phyloP scores from a whole-genome alignment of 2,888 invertebrate species.

The Drosophila flavopinicola region DNA sequence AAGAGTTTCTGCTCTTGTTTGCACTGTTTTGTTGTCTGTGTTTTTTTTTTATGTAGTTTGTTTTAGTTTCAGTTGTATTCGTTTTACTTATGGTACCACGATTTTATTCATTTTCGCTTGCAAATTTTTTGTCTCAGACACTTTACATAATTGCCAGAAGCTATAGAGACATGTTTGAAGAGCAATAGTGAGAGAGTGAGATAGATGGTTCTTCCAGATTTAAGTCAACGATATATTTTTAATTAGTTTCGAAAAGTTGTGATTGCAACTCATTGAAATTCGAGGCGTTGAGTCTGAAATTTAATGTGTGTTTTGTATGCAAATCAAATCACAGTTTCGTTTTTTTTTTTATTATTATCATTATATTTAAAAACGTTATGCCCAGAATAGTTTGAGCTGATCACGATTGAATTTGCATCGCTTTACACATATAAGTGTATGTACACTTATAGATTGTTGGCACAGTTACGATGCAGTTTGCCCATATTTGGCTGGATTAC shows the following conservation, averaged over 20 bases:
- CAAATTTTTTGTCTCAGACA: slow-evolving; percentile 38
- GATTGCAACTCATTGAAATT: slow-evolving; percentile 56
- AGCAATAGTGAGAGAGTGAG: not conserved
- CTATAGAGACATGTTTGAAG: slow-evolving; percentile 29
- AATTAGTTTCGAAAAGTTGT: slow-evolving; percentile 54
- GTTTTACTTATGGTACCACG: slow-evolving; percentile 68
- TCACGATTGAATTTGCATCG: slow-evolving; percentile 61
- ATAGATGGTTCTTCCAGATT: not conserved
- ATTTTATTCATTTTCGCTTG: slow-evolving; percentile 77
- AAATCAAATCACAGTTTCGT: slow-evolving; percentile 49
- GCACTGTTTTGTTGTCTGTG: slow-evolving; percentile 36
- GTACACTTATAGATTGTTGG: slow-evolving; percentile 24
- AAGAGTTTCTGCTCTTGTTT: slow-evolving; percentile 22
- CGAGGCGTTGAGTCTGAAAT: slow-evolving; percentile 35
- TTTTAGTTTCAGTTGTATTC: slow-evolving; percentile 40
- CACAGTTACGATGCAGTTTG: slow-evolving; percentile 52
- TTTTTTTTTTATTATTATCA: slow-evolving; percentile 1
- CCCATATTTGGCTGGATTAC: slow-evolving; percentile 35
- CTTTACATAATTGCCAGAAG: slow-evolving; percentile 72
- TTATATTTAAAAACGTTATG: slow-evolving; percentile 23
- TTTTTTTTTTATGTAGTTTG: slow-evolving; percentile 26
- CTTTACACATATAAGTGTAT: slow-evolving; percentile 3
- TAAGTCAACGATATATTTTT: slow-evolving; percentile 26
- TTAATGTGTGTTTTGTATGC: slow-evolving; percentile 66
- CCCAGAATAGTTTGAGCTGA: slow-evolving; percentile 55